These are phyloP conservation scores for Strix aluco DNA, from an alignment of 2,113 vertebrate genomes.

Conservation along the genomic window DNA sequence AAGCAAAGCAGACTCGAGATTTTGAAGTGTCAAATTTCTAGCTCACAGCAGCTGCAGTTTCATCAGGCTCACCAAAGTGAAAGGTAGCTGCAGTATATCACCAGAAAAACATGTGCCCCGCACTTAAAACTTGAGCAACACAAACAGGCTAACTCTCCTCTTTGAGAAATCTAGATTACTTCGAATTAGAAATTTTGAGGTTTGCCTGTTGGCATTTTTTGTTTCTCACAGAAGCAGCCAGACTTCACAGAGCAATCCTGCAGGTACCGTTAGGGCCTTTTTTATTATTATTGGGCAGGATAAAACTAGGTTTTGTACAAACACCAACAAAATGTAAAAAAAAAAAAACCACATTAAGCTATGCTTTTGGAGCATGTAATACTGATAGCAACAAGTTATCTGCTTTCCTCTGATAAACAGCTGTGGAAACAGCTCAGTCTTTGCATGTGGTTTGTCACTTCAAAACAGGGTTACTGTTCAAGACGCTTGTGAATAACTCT, in stretches of 20 bases:
- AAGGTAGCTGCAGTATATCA: not conserved
- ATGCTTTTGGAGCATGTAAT: not conserved
- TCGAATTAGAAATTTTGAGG: not conserved
- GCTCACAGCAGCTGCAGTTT: not conserved
- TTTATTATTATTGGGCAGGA: not conserved
- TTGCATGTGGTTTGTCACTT: not conserved
- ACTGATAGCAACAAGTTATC: conserved; percentile 14
- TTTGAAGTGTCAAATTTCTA: not conserved
- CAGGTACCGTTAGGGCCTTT: not conserved
- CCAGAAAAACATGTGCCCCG: not conserved
- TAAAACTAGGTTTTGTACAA: not conserved
- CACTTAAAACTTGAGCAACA: not conserved
- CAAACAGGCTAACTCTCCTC: not conserved
- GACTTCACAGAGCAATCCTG: not conserved
- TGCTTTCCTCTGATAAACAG: conserved; percentile 32
- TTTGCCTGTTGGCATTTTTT: not conserved
- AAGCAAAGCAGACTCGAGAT: not conserved
- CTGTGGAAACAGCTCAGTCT: not conserved
- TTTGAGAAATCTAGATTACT: not conserved
- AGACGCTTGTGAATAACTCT: not conserved
- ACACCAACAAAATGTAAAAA: not conserved
- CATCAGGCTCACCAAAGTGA: not conserved
- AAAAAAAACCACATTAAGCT: not conserved
- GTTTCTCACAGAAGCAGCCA: not conserved
- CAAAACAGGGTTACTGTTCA: not conserved